phyloP scores from a whole-genome alignment of 1,140 invertebrate species.

The Epicauta chinensis region DNA sequence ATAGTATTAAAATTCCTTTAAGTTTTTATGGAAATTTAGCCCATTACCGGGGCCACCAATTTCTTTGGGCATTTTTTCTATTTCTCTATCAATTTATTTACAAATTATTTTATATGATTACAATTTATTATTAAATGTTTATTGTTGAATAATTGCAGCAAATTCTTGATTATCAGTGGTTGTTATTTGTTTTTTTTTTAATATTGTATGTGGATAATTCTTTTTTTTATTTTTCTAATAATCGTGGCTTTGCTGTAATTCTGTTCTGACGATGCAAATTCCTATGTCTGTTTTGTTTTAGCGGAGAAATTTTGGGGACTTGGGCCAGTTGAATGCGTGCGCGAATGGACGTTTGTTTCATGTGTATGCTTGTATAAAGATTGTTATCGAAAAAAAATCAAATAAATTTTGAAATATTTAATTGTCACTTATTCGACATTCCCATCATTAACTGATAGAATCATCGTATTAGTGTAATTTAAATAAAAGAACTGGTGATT shows the following conservation, averaged over 20 bases:
- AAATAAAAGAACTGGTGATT: no score
- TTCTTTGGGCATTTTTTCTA: slow-evolving; percentile 26
- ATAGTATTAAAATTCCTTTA: slow-evolving; percentile 4
- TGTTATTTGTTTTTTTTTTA: slow-evolving; percentile 11
- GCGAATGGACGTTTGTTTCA: slow-evolving; percentile 1
- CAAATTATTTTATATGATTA: slow-evolving; percentile 21
- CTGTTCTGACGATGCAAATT: no score
- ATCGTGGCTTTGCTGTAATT: no score
- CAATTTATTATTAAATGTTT: slow-evolving; percentile 5
- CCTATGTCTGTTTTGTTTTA: no score
- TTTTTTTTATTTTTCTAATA: no score
- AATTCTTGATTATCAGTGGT: slow-evolving; percentile 16
- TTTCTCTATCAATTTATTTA: slow-evolving; percentile 21
- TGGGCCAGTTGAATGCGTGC: slow-evolving; percentile 27
- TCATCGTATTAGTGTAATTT: no score
- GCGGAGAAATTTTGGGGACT: slow-evolving; percentile 18
- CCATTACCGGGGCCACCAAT: slow-evolving; percentile 13
- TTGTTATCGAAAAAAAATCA: no score
- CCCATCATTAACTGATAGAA: no score
- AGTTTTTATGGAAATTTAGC: not conserved
- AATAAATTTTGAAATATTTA: no score
- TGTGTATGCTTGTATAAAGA: no score
- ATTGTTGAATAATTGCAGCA: not conserved
- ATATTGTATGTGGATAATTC: slow-evolving; percentile 16
- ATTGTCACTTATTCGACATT: no score